phyloP scores from a whole-genome alignment of 2,797 vertebrate genomes.

The Alfaro cultratus region DNA sequence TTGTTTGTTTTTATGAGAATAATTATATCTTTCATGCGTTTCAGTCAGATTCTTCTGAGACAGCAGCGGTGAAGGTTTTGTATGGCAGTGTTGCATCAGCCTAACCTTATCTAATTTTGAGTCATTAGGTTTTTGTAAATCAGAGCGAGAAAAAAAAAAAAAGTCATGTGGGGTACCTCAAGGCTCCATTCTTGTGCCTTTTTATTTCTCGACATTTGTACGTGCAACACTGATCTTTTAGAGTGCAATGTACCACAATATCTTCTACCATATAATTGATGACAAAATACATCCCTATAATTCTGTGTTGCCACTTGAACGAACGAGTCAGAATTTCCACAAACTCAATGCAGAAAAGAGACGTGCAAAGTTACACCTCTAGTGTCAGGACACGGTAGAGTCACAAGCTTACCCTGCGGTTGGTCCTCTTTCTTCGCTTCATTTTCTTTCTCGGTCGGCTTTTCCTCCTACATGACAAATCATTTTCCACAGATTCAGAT shows the following conservation, averaged over 20 bases:
- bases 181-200: neutral
- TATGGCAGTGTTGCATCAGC: neutral
- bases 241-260: neutral
- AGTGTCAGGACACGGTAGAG: neutral
- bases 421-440: constrained; percentile 65
- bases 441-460: constrained; percentile 62
- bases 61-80: neutral
- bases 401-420: constrained; percentile 59
- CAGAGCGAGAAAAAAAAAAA: too few relatives aligned
- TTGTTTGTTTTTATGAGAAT: too few relatives aligned
- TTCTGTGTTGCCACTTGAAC: neutral
- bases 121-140: neutral
- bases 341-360: neutral
- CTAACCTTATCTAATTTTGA: neutral
- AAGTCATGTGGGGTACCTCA: neutral
- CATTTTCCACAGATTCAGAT: constrained; percentile 45
- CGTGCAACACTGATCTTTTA: neutral
- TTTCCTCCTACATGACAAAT: constrained; percentile 66
- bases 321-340: neutral
- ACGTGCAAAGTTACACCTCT: neutral
- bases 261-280: neutral
- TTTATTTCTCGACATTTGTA: too few relatives aligned
- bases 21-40: neutral
- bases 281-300: neutral
- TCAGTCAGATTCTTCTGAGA: neutral